Percentiles rank a stretch among this genome's conserved stretches.
These are phyloP conservation scores for Trematomus loennbergii DNA, from an alignment of 2,113 vertebrate genomes.

Conservation along the genomic window DNA sequence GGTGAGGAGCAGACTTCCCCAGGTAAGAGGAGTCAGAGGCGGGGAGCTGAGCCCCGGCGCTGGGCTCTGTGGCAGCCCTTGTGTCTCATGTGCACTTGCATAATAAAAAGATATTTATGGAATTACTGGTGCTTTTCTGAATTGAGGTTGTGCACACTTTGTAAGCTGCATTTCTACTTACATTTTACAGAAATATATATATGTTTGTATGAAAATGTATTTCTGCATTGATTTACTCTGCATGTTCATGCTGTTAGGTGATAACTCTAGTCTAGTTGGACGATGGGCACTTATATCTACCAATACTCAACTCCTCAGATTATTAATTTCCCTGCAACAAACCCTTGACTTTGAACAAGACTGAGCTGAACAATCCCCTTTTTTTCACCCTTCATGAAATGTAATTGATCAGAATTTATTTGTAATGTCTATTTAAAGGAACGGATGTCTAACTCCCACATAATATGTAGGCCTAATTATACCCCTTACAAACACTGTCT, in stretches of 20 bases:
- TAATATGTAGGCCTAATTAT: not conserved
- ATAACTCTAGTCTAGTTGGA: not conserved
- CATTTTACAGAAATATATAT: not conserved
- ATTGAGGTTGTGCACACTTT: not conserved
- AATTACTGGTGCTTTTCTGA: not conserved
- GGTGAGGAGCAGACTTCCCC: constrained; percentile 46
- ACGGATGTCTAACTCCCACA: not conserved
- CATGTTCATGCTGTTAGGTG: not conserved
- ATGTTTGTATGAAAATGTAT: not conserved
- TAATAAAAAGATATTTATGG: not conserved
- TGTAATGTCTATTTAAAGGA: not conserved
- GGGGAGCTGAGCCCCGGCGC: not conserved
- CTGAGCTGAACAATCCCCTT: constrained; percentile 24
- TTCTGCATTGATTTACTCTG: not conserved
- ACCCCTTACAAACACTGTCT: not conserved
- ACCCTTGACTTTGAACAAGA: constrained; percentile 35
- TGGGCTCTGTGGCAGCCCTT: not conserved
- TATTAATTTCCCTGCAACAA: constrained; percentile 28
- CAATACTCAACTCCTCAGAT: constrained; percentile 2
- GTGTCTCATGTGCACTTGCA: not conserved
- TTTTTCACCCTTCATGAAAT: constrained; percentile 2
- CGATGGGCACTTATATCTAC: constrained; percentile 2
- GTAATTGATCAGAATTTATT: not conserved
- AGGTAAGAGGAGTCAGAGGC: constrained; percentile 55
- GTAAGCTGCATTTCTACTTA: not conserved